These are phyloP conservation scores for Lutraria rhynchaena DNA, from an alignment of 1,140 invertebrate species.

Conservation along the genomic window DNA sequence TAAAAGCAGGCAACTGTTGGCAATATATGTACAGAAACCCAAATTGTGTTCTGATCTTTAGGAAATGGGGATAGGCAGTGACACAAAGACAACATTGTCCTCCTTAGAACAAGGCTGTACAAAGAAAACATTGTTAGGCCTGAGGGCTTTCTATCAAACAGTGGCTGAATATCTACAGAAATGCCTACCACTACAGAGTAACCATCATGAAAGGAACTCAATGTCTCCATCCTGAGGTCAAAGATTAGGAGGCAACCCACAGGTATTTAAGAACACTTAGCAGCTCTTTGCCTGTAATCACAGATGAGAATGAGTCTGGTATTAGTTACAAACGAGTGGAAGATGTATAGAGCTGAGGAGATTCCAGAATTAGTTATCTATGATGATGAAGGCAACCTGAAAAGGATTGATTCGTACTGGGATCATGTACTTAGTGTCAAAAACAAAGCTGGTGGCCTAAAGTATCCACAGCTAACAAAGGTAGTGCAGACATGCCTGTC, in stretches of 20 bases:
- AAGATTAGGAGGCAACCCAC: constrained; percentile 3
- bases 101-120: background rate
- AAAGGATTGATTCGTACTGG: constrained; percentile 20
- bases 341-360: constrained; percentile 23
- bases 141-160: constrained; percentile 4
- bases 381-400: background rate
- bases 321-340: constrained; percentile 24
- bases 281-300: background rate
- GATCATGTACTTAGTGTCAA: constrained; percentile 1
- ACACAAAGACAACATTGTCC: background rate
- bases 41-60: background rate
- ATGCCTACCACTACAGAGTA: background rate
- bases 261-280: background rate
- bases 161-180: constrained; percentile 4
- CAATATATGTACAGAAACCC: background rate
- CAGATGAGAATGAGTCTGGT: background rate
- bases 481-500: background rate
- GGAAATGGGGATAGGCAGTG: too few relatives aligned
- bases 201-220: constrained; percentile 2
- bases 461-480: constrained; percentile 12
- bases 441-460: background rate
- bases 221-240: constrained; percentile 30
- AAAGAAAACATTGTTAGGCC: background rate
- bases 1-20: background rate
- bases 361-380: constrained; percentile 10